A percentile compares a stretch with the other conserved stretches of the same genome.
These are phyloP conservation scores for Plagodis pulveraria DNA, from an alignment of 2,888 invertebrate genomes.

Conservation along the genomic window DNA sequence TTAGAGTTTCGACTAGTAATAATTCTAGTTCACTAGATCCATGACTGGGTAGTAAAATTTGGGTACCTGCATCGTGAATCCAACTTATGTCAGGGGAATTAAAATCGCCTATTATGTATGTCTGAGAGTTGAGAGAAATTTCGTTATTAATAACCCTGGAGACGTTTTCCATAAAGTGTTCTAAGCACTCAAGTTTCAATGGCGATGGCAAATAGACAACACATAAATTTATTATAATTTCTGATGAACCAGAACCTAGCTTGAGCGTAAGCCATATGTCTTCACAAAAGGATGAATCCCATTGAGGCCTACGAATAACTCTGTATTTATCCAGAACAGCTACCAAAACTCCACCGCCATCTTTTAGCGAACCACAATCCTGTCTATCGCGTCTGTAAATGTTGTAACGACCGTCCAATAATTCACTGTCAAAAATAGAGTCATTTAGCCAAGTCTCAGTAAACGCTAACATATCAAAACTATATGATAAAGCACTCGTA, in stretches of 20 bases:
- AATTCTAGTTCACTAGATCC: neutral
- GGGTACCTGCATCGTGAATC: neutral
- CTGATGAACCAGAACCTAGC: neutral
- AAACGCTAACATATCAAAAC: slow-evolving; percentile 1
- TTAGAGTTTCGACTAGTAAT: neutral
- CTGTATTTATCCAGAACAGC: neutral
- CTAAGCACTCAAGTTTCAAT: neutral
- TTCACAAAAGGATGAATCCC: slow-evolving; percentile 3
- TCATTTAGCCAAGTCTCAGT: slow-evolving; percentile 2
- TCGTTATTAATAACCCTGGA: neutral
- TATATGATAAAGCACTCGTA: neutral
- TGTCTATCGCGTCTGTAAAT: slow-evolving; percentile 2
- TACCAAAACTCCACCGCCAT: slow-evolving; percentile 1
- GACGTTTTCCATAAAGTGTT: neutral
- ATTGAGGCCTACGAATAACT: neutral
- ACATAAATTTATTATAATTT: neutral
- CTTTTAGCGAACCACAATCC: neutral
- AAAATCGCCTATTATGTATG: neutral
- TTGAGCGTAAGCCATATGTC: neutral
- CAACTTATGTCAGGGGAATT: neutral
- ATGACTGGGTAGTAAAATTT: neutral
- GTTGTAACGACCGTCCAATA: slow-evolving; percentile 1
- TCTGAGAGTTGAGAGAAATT: neutral
- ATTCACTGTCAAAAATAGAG: neutral
- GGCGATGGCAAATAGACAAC: neutral